Conservation (phyloP, 2,113 vertebrate genomes). For the Zingel zingel region DNA sequence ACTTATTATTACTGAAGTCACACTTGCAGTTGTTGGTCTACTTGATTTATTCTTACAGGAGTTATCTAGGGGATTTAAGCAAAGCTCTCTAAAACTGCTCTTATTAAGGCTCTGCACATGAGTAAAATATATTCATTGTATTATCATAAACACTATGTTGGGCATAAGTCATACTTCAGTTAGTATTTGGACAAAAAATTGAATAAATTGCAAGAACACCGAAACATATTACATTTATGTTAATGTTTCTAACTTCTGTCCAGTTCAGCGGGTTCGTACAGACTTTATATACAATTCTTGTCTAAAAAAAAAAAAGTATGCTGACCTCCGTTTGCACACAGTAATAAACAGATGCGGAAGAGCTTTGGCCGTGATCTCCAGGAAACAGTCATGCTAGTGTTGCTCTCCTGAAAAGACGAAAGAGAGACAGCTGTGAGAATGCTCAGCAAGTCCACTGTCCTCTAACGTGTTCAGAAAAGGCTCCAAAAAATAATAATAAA, state of each 20-base stretch:
- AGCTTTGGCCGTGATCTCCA: conserved; percentile 39
- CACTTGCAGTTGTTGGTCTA: background rate
- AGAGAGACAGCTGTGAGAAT: background rate
- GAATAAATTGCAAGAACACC: background rate
- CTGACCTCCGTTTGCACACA: conserved; percentile 66
- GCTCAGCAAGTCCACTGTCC: background rate
- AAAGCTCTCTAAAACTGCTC: background rate
- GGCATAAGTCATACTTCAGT: background rate
- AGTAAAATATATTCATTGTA: background rate
- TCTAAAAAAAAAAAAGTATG: background rate
- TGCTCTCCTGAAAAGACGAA: conserved; percentile 38
- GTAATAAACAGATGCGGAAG: conserved; percentile 28
- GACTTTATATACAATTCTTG: background rate
- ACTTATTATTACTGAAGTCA: background rate
- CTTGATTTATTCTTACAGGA: background rate
- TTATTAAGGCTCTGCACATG: too few relatives aligned
- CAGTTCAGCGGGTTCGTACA: background rate
- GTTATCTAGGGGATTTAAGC: background rate
- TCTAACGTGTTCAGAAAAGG: background rate
- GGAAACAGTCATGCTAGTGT: conserved; percentile 43
- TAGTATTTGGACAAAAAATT: background rate
- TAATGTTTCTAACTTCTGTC: background rate
- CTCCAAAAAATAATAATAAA: background rate
- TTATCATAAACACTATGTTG: background rate
- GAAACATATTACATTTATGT: background rate